Conservation (phyloP, 2,113 vertebrate genomes). For the Ceuthmochares aereus region DNA sequence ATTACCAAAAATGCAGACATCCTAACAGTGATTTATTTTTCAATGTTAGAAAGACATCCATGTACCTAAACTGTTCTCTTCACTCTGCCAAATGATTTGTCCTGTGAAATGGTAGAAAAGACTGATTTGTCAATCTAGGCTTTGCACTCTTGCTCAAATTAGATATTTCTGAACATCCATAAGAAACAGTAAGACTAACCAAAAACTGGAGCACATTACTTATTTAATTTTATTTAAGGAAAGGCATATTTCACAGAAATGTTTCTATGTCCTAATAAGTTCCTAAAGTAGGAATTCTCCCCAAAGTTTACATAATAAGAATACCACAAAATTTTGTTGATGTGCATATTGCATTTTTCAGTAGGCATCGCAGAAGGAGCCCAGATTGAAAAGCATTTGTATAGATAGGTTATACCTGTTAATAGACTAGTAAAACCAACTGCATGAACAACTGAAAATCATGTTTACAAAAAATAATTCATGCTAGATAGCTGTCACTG, state of each 20-base stretch:
- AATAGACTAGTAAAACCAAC: not conserved
- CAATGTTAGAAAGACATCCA: not conserved
- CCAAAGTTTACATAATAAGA: not conserved
- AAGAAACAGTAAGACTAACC: not conserved
- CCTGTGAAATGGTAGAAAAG: not conserved
- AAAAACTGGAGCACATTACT: not conserved
- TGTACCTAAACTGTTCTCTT: not conserved
- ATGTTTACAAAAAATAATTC: constrained; percentile 43
- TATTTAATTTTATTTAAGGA: not conserved
- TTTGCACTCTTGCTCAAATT: not conserved
- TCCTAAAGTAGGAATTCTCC: not conserved
- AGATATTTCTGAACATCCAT: not conserved
- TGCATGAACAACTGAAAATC: constrained; percentile 19
- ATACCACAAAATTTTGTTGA: not conserved
- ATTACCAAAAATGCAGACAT: not conserved
- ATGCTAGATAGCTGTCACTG: constrained; percentile 16
- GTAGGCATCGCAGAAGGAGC: not conserved
- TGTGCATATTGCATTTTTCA: not conserved
- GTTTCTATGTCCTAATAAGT: not conserved
- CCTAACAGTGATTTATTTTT: not conserved
- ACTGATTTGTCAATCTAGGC: not conserved
- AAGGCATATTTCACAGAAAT: not conserved
- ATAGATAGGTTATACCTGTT: not conserved
- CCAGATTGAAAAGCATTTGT: not conserved
- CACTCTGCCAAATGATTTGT: not conserved